These are phyloP conservation scores for Thripadectes ignobilis DNA, from an alignment of 2,797 vertebrate genomes.

Conservation along the genomic window DNA sequence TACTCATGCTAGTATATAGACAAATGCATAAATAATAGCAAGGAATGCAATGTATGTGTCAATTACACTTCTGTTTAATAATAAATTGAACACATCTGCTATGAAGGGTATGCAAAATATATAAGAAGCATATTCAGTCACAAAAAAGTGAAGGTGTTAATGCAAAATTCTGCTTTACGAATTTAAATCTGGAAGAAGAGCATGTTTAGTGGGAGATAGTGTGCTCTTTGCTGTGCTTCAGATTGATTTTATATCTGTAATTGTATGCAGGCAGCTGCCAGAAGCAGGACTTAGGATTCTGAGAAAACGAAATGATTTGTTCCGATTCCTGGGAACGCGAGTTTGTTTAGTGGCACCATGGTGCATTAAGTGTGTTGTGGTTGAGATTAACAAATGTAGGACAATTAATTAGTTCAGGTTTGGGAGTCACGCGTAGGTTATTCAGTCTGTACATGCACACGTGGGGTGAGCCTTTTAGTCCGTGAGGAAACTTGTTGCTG, in stretches of 20 bases:
- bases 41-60: not conserved
- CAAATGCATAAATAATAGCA: not conserved
- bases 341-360: not conserved
- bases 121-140: not conserved
- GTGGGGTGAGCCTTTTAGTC: not conserved
- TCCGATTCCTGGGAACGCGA: not conserved
- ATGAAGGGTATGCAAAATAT: not conserved
- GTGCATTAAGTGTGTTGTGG: not conserved
- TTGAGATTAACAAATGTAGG: not conserved
- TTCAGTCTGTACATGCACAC: not conserved
- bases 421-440: not conserved
- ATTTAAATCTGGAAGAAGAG: not conserved
- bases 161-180: not conserved
- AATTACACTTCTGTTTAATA: not conserved
- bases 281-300: not conserved
- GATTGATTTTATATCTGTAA: not conserved
- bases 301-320: not conserved
- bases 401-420: conserved; percentile 37
- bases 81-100: not conserved
- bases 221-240: not conserved
- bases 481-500: not conserved
- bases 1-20: not conserved
- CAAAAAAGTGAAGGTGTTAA: not conserved
- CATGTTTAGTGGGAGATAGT: not conserved
- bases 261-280: not conserved